Percentiles rank a stretch among this genome's conserved stretches.
These are phyloP conservation scores for Hirudinaria manillensis DNA, from an alignment of 2,888 invertebrate genomes.

Conservation along the genomic window DNA sequence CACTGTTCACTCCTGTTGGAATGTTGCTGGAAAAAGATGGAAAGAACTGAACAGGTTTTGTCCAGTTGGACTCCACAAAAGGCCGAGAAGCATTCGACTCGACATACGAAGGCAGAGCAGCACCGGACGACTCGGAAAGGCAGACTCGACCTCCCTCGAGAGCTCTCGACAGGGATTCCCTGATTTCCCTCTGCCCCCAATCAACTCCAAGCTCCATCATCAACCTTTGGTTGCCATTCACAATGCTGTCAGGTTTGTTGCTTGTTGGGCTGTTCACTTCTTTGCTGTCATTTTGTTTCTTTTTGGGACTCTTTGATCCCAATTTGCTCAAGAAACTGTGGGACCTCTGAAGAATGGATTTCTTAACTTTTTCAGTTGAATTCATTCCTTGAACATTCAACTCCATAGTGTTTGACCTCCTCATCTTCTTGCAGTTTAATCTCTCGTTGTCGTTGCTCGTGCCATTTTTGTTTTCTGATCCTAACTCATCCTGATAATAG, in stretches of 20 bases:
- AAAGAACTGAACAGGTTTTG: no score
- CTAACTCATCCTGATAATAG: background rate
- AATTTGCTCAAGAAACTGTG: conserved; percentile 27
- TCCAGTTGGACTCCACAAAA: no score
- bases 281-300: conserved; percentile 1
- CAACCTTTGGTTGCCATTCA: no score
- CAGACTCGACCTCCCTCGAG: no score
- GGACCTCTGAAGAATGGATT: conserved; percentile 19
- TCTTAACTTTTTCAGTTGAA: background rate
- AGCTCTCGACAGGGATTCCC: no score
- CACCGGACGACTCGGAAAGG: no score
- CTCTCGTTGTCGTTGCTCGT: background rate
- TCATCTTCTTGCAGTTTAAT: background rate
- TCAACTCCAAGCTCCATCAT: no score
- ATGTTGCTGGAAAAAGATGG: no score
- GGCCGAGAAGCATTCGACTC: no score
- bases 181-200: no score
- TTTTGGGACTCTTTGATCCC: conserved; percentile 19
- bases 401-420: background rate
- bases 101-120: no score
- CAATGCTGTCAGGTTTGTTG: background rate
- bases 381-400: background rate
- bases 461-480: background rate
- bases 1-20: background rate
- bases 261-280: background rate